Conservation (phyloP, 2,888 invertebrate genomes). For the Byasa hedistus region DNA sequence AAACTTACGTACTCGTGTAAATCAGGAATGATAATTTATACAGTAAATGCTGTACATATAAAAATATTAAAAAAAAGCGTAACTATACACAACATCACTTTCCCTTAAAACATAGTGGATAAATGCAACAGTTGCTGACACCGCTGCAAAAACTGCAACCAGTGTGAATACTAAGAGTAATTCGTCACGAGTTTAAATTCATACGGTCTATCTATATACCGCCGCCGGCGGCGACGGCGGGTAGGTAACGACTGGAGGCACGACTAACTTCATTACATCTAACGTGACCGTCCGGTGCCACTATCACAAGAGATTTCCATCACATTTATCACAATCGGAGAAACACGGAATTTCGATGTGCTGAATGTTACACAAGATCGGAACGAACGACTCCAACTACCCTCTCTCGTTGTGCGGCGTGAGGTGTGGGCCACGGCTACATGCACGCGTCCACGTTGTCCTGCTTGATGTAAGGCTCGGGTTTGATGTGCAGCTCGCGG, state of each 20-base stretch:
- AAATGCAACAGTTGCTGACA: constrained; percentile 70
- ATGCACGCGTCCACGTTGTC: constrained; percentile 77
- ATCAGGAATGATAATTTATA: constrained; percentile 72
- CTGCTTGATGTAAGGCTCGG: constrained; percentile 72
- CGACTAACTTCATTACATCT: constrained; percentile 61
- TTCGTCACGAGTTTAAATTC: constrained; percentile 54
- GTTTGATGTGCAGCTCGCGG: constrained; percentile 81
- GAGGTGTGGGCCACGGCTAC: constrained; percentile 42
- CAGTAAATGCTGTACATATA: constrained; percentile 72
- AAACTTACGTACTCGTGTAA: constrained; percentile 41
- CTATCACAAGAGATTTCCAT: constrained; percentile 76
- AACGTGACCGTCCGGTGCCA: constrained; percentile 73
- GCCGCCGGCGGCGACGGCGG: constrained; percentile 37
- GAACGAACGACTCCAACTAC: constrained; percentile 2
- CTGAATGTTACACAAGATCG: constrained; percentile 28
- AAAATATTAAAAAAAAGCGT: constrained; percentile 63
- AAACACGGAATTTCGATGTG: constrained; percentile 52
- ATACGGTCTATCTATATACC: constrained; percentile 43
- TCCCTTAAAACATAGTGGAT: constrained; percentile 65
- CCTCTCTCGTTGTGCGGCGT: not conserved
- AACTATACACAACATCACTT: constrained; percentile 70
- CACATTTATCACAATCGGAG: constrained; percentile 75
- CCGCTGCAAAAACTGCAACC: constrained; percentile 54
- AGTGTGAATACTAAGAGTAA: constrained; percentile 65
- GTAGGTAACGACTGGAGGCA: constrained; percentile 63